A percentile compares a stretch with the other conserved stretches of the same genome.
phyloP scores from a whole-genome alignment of 1,140 invertebrate species.

The Archivesica marissinica region DNA sequence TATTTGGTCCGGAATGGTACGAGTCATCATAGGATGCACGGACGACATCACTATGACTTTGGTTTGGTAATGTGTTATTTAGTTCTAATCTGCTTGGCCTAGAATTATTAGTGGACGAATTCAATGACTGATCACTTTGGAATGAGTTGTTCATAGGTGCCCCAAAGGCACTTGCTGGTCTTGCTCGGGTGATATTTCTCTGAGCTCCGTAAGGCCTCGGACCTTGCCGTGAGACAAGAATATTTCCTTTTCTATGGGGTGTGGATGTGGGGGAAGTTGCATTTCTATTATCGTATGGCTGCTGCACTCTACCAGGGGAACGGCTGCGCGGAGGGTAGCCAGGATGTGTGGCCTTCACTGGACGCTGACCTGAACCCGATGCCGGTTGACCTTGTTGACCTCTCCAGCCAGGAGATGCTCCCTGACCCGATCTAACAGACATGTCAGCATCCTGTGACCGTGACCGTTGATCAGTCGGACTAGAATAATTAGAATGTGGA shows the following conservation, averaged over 20 bases:
- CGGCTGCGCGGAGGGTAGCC: slow-evolving; percentile 29
- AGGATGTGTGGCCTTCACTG: slow-evolving; percentile 52
- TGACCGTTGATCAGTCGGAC: slow-evolving; percentile 53
- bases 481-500: slow-evolving; percentile 51
- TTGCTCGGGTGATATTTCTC: slow-evolving; percentile 25
- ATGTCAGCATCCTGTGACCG: slow-evolving; percentile 51
- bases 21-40: slow-evolving; percentile 39
- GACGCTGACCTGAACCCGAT: slow-evolving; percentile 7
- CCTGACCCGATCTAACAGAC: slow-evolving; percentile 52
- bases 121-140: slow-evolving; percentile 24
- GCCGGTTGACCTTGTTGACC: slow-evolving; percentile 38
- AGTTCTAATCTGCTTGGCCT: slow-evolving; percentile 13
- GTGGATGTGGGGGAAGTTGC: background rate
- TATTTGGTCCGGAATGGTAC: slow-evolving; percentile 27
- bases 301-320: slow-evolving; percentile 38
- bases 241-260: slow-evolving; percentile 48
- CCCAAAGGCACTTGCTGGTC: slow-evolving; percentile 61
- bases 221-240: slow-evolving; percentile 49
- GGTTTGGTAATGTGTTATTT: slow-evolving; percentile 35
- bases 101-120: slow-evolving; percentile 36
- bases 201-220: slow-evolving; percentile 45
- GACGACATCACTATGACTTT: slow-evolving; percentile 23
- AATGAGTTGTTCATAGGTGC: slow-evolving; percentile 40
- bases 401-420: slow-evolving; percentile 38
- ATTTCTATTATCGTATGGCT: slow-evolving; percentile 20